A percentile compares a stretch with the other conserved stretches of the same genome.
Evolutionary conservation across 2,888 invertebrate species (phyloP).

Genomic region (Coleophora flavipennella): DNA sequence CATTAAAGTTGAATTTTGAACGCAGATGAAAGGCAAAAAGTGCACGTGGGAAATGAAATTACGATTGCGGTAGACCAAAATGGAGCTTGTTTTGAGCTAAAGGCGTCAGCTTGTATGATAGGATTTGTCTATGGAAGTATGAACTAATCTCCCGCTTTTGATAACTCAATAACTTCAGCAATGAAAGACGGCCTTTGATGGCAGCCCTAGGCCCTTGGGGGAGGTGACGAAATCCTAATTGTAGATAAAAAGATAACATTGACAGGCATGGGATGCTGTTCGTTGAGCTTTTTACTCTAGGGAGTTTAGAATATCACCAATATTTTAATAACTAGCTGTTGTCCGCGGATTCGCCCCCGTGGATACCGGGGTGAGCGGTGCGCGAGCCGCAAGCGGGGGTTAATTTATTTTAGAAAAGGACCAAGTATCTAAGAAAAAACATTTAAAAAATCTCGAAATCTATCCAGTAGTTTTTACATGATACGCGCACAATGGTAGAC

Average conservation of each 20-base stretch:
- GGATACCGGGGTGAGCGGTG: too few relatives aligned
- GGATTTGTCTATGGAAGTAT: constrained; percentile 72
- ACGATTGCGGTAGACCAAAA: constrained; percentile 63
- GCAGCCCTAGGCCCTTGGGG: constrained; percentile 24
- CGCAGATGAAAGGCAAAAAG: constrained; percentile 16
- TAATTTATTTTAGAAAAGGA: too few relatives aligned
- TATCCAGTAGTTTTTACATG: too few relatives aligned
- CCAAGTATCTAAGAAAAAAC: too few relatives aligned
- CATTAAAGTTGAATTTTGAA: constrained; percentile 20
- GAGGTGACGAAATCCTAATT: constrained; percentile 71
- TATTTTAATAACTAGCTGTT: too few relatives aligned
- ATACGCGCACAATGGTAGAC: too few relatives aligned
- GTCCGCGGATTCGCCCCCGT: too few relatives aligned
- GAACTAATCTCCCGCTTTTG: constrained; percentile 68
- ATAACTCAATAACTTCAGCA: constrained; percentile 71
- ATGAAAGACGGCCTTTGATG: constrained; percentile 68
- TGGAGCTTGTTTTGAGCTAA: constrained; percentile 62
- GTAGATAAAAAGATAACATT: constrained; percentile 71
- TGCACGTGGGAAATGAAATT: constrained; percentile 23
- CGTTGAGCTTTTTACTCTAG: constrained; percentile 1
- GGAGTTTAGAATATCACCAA: too few relatives aligned
- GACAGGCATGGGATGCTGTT: constrained; percentile 26
- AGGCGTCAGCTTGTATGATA: constrained; percentile 74
- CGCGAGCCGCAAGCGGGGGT: too few relatives aligned
- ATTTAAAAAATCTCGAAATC: too few relatives aligned